phyloP scores from a whole-genome alignment of 2,888 invertebrate genomes.

The Sthenelais limicola region DNA sequence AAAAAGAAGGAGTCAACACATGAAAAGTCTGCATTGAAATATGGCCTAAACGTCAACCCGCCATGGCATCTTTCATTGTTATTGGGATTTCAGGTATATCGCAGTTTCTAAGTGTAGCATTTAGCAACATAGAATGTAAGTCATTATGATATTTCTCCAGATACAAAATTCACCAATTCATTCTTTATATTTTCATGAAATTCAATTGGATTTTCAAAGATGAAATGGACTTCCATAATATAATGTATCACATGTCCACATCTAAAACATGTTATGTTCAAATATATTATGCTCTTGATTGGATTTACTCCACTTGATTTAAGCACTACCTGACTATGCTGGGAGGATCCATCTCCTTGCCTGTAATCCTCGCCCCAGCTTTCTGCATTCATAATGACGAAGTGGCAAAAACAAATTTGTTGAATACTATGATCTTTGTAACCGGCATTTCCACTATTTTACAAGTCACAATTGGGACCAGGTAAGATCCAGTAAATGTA shows the following conservation, averaged over 20 bases:
- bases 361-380: conserved; percentile 16
- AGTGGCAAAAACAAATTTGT: neutral
- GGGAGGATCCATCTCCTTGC: conserved; percentile 3
- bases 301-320: neutral
- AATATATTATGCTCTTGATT: neutral
- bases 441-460: conserved; percentile 1
- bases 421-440: conserved; percentile 7
- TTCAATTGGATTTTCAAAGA: neutral
- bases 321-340: conserved; percentile 24
- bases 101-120: neutral
- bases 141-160: too few species aligned
- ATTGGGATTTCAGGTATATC: conserved; percentile 1
- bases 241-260: too few species aligned
- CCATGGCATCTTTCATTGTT: conserved; percentile 2
- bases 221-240: neutral
- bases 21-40: neutral
- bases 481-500: neutral
- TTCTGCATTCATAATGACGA: conserved; percentile 26
- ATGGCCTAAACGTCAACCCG: conserved; percentile 4
- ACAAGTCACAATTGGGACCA: neutral
- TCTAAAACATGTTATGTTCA: too few species aligned
- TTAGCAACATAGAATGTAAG: neutral
- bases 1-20: too few species aligned
- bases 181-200: too few species aligned
- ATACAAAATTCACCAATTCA: too few species aligned